phyloP scores from a whole-genome alignment of 2,113 vertebrate genomes.

The Gambusia holbrooki region DNA sequence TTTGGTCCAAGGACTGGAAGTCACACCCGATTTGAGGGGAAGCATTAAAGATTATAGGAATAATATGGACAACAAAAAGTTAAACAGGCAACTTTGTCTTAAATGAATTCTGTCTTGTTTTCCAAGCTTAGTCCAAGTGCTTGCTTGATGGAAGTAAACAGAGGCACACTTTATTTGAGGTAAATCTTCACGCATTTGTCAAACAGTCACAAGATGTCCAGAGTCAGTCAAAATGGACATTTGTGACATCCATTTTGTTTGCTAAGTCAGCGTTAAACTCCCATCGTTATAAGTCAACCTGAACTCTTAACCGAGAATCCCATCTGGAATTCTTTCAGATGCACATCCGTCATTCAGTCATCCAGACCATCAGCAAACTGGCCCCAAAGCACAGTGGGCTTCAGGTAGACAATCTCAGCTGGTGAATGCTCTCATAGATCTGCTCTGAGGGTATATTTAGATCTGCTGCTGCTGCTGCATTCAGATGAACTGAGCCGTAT shows the following conservation, averaged over 20 bases:
- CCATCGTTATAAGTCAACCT: conserved; percentile 67
- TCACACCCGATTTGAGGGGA: too few relatives aligned
- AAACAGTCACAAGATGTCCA: conserved; percentile 37
- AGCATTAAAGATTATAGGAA: background rate
- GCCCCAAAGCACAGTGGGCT: conserved; percentile 34
- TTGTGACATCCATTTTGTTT: conserved; percentile 69
- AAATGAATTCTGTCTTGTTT: conserved; percentile 1
- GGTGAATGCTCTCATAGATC: conserved; percentile 46
- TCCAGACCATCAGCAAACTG: conserved; percentile 49
- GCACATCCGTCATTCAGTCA: conserved; percentile 60
- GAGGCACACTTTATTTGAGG: conserved; percentile 48
- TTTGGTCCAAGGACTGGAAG: background rate
- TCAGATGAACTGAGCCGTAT: conserved; percentile 72
- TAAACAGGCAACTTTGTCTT: conserved; percentile 2
- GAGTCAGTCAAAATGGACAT: conserved; percentile 33
- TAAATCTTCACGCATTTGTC: conserved; percentile 58
- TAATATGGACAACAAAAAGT: background rate
- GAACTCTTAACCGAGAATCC: conserved; percentile 70
- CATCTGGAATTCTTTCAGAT: conserved; percentile 53
- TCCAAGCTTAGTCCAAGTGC: conserved; percentile 40
- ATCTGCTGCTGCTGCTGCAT: conserved; percentile 62
- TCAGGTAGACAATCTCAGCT: conserved; percentile 53
- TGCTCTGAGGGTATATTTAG: conserved; percentile 53
- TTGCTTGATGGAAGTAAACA: conserved; percentile 57
- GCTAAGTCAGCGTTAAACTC: conserved; percentile 71